Evolutionary conservation across 1,140 invertebrate species (phyloP), one percentile per base, ranked within the genome.

Genomic region (Rhysida immarginata): DNA sequence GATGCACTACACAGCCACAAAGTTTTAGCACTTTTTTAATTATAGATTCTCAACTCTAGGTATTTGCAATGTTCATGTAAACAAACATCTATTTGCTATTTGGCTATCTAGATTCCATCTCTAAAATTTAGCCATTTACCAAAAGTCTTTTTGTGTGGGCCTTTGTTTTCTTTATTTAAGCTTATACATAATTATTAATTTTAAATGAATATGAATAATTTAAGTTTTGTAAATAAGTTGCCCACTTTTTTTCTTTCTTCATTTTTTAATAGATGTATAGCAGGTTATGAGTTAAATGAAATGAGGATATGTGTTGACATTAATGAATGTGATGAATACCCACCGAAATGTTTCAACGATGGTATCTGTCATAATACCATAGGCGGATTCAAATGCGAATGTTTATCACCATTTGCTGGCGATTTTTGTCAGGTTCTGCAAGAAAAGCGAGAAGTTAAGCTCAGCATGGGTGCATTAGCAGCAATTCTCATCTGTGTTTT

Each of bases 351-450:
- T 67, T 61, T 62, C 25, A 87, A 94, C 71, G 92, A 91, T 61
- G 91, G 90, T 0, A 85, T 83, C 0, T 96, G 91, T 71, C 82
- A 90, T 66, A 84, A 94, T 59, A 83, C 88, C 45, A 86, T 87
- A 3, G 92, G 92, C 66, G 89, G 86, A 21, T 90, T 94, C 62
- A 75, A 82, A 5, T 95, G 91, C 65, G 80, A 84, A 61, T 95
- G 90, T 61, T 69, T 79, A 0, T 84, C 87, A 44, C 88, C 88
- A 0, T 94, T 90, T 71, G 83, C 83, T 0, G 90, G 91, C 1
- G 88, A 84, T n/a, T 93, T 93, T 60, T 93, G 89, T 63, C 2
- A 26, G 2, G 20, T 23, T n/a, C 2, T 59, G 1, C 35, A 52
- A 14, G 26, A 49, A 41, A 26, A 35, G 24, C 20, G 18, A 26